These are phyloP conservation scores for Epsilonema sp. DNA, from an alignment of 2,888 invertebrate species.

Conservation along the genomic window DNA sequence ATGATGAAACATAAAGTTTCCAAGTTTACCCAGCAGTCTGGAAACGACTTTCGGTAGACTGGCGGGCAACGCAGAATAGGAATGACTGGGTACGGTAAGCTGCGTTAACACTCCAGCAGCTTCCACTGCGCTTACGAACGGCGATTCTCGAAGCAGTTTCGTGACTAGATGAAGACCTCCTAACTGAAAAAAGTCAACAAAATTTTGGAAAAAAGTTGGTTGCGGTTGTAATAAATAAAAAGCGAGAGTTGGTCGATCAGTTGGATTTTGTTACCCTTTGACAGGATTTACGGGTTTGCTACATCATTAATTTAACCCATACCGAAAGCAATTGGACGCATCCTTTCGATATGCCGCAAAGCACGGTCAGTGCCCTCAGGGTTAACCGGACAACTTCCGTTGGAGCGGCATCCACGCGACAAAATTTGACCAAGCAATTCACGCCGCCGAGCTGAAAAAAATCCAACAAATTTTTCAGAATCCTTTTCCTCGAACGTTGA, in stretches of 20 bases:
- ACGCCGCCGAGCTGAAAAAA: constrained; percentile 9
- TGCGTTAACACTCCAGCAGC: constrained; percentile 24
- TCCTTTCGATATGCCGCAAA: constrained; percentile 21
- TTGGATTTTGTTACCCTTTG: too few relatives aligned
- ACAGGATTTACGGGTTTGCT: too few relatives aligned
- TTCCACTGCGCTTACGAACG: constrained; percentile 17
- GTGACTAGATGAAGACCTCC: constrained; percentile 17
- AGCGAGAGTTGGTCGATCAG: too few relatives aligned
- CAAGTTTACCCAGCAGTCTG: constrained; percentile 1
- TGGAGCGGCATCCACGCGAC: constrained; percentile 14
- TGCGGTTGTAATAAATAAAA: too few relatives aligned
- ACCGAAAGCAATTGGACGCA: constrained; percentile 21
- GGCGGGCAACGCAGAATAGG: constrained; percentile 15
- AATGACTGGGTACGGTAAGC: constrained; percentile 20
- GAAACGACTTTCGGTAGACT: constrained; percentile 1
- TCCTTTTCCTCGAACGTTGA: too few relatives aligned
- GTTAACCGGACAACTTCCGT: constrained; percentile 15
- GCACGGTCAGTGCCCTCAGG: constrained; percentile 19
- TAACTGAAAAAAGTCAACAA: constrained; percentile 15
- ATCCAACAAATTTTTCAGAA: not conserved
- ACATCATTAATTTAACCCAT: too few relatives aligned
- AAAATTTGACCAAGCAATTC: constrained; percentile 13
- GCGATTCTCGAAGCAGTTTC: constrained; percentile 10
- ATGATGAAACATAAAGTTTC: too few relatives aligned
- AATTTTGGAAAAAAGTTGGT: too few relatives aligned